phyloP scores from a whole-genome alignment of 2,113 vertebrate genomes.

The Mionectes macconnelli region DNA sequence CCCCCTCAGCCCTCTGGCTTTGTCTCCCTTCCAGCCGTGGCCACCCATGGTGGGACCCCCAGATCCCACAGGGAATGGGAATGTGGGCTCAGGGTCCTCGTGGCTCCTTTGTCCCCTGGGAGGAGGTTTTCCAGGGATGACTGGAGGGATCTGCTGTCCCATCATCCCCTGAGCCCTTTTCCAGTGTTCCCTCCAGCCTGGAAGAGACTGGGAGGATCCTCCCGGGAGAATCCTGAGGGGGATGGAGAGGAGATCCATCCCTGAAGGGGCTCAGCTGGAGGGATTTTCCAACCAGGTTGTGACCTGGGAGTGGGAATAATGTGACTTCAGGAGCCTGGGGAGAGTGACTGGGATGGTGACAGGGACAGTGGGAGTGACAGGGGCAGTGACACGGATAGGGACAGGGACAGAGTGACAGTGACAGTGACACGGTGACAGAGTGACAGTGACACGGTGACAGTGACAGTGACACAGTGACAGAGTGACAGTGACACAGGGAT shows the following conservation, averaged over 20 bases:
- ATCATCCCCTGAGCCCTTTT: neutral
- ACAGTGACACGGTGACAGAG: too few species aligned
- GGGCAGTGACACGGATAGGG: too few species aligned
- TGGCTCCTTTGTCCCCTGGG: fast-evolving
- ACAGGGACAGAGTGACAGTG: too few species aligned
- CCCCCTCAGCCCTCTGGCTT: fast-evolving
- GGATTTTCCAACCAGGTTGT: neutral
- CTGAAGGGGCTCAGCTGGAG: neutral
- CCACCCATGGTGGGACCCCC: neutral
- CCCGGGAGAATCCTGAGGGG: neutral
- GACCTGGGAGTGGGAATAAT: neutral
- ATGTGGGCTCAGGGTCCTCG: neutral
- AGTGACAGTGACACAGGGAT: too few species aligned
- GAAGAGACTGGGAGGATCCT: neutral
- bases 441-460: too few species aligned
- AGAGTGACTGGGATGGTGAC: neutral
- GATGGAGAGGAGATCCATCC: neutral
- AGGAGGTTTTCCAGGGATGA: neutral
- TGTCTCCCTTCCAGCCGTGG: neutral
- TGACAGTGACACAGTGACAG: too few species aligned
- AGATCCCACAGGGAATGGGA: neutral
- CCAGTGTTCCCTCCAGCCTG: neutral
- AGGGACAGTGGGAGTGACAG: neutral
- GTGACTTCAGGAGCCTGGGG: fast-evolving
- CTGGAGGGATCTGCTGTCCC: neutral